Evolutionary conservation across 2,797 vertebrate genomes (phyloP), one percentile per base, ranked within the genome.

Genomic region (Pristis pectinata): DNA sequence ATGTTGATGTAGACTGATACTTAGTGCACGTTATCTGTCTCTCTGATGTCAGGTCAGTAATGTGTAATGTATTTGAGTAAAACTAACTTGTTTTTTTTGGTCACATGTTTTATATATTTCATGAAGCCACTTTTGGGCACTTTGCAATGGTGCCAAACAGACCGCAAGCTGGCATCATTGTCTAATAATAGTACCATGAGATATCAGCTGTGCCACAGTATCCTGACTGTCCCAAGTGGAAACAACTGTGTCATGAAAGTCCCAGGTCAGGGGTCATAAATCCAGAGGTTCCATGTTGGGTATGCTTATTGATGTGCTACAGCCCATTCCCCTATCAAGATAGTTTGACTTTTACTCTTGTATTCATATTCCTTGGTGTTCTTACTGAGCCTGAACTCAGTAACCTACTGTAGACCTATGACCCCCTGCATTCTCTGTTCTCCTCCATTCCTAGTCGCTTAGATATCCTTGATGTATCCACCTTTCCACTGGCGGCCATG

Each of bases 21-120:
- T 56, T 87, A 56, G 83, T 59, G n/a, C n/a, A 87, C 34, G 34
- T 87, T 87, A 87, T n/a, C 83, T 87, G 10, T 56, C 87, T 59
- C 83, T 34, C 27, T 6, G 30, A 87, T 82, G 41, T 44, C 79
- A 82, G 7, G 79, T 44, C 8, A 80, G 77, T 37, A 80, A 82
- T 59, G 13, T 15, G 11, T 87, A 61, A 59, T 87, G 53, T 34
- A 4, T 34, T 59, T 59, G 17, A 87, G 56, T n/a, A 87, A 87
- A 59, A 87, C 87, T 59, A 87, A 15, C 30, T 34, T 87, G 27
- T 34, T 19, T 87, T 59, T 77, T 64, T 80, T 44, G 59, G 34
- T 34, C 59, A 27, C 30, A n/a, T 6, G 17, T 15, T 87, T 59
- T n/a, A 87, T 34, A 59, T 87, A 59, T 61, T 87, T 59, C 59